Evolutionary conservation across 1,140 invertebrate species (phyloP), one percentile per base, ranked within the genome.

Genomic region (Andrena cerasifolii): DNA sequence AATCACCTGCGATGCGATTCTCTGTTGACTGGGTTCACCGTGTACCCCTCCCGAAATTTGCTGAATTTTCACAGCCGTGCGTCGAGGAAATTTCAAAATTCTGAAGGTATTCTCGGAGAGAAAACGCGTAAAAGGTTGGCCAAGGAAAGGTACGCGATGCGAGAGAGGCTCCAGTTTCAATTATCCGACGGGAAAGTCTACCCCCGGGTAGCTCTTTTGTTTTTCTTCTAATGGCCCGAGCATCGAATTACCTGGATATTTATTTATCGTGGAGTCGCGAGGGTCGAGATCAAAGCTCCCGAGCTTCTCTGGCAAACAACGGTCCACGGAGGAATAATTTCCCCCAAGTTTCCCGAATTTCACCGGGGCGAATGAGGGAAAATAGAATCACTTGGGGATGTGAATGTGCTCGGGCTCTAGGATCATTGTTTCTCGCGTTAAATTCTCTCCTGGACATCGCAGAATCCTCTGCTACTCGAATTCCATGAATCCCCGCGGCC

Each of bases 231-330:
- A 84, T 84, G 80, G 79, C 40, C 70, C 63, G 53, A 40, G 78
- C 56, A 80, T 83, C 77, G 67, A 77, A 84, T 84, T 84, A 80
- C 83, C 61, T 21, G 33, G 63, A 84, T 80, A 80, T 83, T 84
- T 84, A 84, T 76, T 83, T 84, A 80, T 78, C 40, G 31, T 67
- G 49, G 49, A 56, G 58, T 70, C 51, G 59, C 65, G 26, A 63
- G 21, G 36, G 16, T 4, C 56, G 43, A 80, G 81, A 80, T 80
- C 81, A 83, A 83, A 83, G 71, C 68, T 59, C 58, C 21, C 21
- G 26, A n/a, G 28, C n/a, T 66, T 31, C 68, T 83, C 59, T 49
- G 16, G 45, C 40, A 54, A 49, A 80, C 33, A 70, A 63, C 36
- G 2, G 31, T 51, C 54, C 65, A 33, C 14, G 59, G 66, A 45